Percentiles rank a stretch among this genome's conserved stretches.
These are phyloP conservation scores for Pantherophis guttatus DNA, from an alignment of 2,113 vertebrate species.

Conservation along the genomic window DNA sequence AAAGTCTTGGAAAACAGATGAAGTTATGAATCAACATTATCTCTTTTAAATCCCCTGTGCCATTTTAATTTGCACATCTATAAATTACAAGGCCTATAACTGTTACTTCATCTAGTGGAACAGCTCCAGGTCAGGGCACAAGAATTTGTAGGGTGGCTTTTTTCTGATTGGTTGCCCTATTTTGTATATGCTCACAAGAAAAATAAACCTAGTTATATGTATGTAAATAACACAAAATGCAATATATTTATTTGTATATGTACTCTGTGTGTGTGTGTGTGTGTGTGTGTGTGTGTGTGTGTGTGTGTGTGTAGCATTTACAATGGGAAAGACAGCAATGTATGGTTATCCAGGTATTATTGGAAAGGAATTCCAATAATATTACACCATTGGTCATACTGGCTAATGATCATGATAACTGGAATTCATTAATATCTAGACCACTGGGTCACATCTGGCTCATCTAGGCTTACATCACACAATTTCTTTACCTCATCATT, in stretches of 20 bases:
- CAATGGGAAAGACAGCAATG: not conserved
- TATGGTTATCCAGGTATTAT: not conserved
- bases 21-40: not conserved
- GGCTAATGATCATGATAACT: not conserved
- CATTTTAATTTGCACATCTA: conserved; percentile 9
- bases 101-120: not conserved
- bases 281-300: not conserved
- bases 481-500: not conserved
- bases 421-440: not conserved
- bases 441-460: not conserved
- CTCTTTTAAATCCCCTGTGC: conserved; percentile 2
- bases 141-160: not conserved
- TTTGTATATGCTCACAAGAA: not conserved
- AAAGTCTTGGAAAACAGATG: conserved; percentile 15
- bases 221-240: not conserved
- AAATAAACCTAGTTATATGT: not conserved
- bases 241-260: not conserved
- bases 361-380: not conserved
- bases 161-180: not conserved
- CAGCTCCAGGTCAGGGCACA: not conserved
- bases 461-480: not conserved
- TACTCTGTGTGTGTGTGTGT: no score
- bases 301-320: not conserved
- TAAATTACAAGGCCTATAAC: not conserved
- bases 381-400: not conserved